Percentiles rank a stretch among this genome's conserved stretches.
Evolutionary conservation across 1,140 invertebrate genomes (phyloP).

Genomic region (Drosophila repleta): DNA sequence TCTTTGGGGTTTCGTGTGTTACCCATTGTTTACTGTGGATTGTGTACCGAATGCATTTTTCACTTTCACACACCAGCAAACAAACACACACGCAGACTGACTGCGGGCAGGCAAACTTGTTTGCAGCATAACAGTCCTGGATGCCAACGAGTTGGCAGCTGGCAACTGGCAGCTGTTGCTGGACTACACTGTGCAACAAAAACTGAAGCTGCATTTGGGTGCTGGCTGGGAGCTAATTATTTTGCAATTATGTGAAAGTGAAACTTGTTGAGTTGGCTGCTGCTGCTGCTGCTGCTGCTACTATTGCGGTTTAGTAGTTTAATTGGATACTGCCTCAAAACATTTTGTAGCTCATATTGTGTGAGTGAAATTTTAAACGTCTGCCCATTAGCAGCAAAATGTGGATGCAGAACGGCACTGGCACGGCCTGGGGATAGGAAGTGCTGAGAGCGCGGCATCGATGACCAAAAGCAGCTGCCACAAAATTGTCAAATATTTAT

Average conservation of each 20-base stretch:
- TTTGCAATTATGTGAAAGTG: constrained; percentile 77
- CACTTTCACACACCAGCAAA: constrained; percentile 45
- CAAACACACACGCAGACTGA: constrained; percentile 7
- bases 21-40: constrained; percentile 21
- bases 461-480: constrained; percentile 53
- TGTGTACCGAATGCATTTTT: constrained; percentile 44
- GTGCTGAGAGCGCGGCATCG: not conserved
- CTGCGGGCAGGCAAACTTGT: constrained; percentile 49
- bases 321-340: constrained; percentile 33
- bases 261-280: constrained; percentile 46
- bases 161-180: constrained; percentile 14
- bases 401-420: not conserved
- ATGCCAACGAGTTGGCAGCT: constrained; percentile 29
- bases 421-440: not conserved
- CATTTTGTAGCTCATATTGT: constrained; percentile 18
- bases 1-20: constrained; percentile 29
- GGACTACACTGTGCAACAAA: constrained; percentile 29
- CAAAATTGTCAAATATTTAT: constrained; percentile 45
- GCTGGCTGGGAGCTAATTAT: constrained; percentile 52
- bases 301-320: constrained; percentile 31
- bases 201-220: constrained; percentile 42
- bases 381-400: constrained; percentile 18
- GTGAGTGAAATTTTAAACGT: constrained; percentile 42
- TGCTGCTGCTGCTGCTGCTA: constrained; percentile 11
- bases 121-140: constrained; percentile 45